Evolutionary conservation across 2,888 invertebrate species (phyloP), one percentile per base, ranked within the genome.

Genomic region (Notodonta ziczac): DNA sequence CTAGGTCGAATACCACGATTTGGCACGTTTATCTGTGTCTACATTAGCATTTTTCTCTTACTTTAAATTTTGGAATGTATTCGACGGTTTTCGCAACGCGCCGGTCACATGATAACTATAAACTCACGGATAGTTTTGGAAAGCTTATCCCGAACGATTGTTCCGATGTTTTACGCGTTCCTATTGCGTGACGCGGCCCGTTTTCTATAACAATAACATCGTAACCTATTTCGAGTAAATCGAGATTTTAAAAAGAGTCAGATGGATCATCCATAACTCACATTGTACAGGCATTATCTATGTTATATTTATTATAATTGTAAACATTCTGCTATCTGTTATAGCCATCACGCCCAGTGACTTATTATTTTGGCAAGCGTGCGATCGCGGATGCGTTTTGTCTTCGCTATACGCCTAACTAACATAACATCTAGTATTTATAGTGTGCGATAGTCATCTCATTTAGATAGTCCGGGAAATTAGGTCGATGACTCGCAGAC

Each of bases 341-440:
- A 73, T 69, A 74, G 72, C 78, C 73, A 82, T 83, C 81, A 70
- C 72, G 69, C 64, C 62, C 64, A 71, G 74, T 85, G 84, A 85
- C 75, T 85, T 87, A 88, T 88, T 82, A 86, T 86, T 88, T 88
- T 89, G 89, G 90, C 89, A 89, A 24, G 78, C 85, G 82, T 80
- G 73, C 80, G 83, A 85, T 84, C 82, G 77, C 88, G 87, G 88
- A 89, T 89, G 87, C 85, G 82, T 87, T 90, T 88, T 87, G 87
- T 87, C 79, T 87, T 81, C 68, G 74, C 77, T 82, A 78, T 83
- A 81, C 73, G 77, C 79, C 4, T 53, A 51, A 10, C 74, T 77
- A 76, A 77, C 68, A 74, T 69, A 77, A 72, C 74, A 66, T 61
- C 70, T 73, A 77, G 83, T 90, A 90, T 90, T 90, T 86, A 89